phyloP scores from a whole-genome alignment of 2,113 vertebrate species.

The Petromus typicus region DNA sequence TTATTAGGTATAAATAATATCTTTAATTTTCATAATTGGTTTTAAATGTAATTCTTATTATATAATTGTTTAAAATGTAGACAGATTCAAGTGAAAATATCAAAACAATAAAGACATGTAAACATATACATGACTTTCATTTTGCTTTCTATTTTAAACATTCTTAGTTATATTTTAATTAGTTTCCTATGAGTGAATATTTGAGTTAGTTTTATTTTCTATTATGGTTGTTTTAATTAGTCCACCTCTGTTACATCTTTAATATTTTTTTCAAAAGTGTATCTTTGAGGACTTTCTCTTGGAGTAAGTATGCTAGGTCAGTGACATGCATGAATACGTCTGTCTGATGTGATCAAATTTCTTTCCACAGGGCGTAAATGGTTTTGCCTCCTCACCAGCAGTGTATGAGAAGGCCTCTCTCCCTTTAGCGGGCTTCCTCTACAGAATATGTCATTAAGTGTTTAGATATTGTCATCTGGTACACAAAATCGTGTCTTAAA shows the following conservation, averaged over 20 bases:
- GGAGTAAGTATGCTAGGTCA: background rate
- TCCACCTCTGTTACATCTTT: background rate
- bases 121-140: background rate
- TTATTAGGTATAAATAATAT: background rate
- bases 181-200: background rate
- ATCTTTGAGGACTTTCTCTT: background rate
- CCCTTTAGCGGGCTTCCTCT: background rate
- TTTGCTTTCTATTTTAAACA: background rate
- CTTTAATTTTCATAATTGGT: slow-evolving; percentile 33
- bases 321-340: background rate
- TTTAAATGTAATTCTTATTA: slow-evolving; percentile 26
- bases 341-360: background rate
- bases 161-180: background rate
- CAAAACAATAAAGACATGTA: background rate
- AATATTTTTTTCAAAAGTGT: background rate
- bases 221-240: background rate
- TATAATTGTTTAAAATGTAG: slow-evolving; percentile 27
- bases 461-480: slow-evolving; percentile 17
- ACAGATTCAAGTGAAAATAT: background rate
- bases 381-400: background rate
- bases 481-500: background rate
- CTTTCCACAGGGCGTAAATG: background rate
- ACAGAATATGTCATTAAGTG: background rate
- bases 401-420: background rate
- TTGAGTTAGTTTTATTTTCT: background rate